These are phyloP conservation scores for Agrypnus murinus DNA, from an alignment of 2,888 invertebrate species.

Conservation along the genomic window DNA sequence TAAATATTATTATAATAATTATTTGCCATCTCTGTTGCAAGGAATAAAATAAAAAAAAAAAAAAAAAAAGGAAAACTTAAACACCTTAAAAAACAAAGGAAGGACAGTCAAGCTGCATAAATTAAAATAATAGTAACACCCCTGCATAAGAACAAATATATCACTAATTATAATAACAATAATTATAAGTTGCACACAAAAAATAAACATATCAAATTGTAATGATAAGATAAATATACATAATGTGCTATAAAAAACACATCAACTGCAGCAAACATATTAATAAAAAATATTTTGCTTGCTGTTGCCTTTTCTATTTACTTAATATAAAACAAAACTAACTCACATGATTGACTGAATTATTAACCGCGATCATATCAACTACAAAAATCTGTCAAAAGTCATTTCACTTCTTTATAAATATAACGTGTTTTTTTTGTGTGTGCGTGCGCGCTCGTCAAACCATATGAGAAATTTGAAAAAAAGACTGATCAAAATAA, in stretches of 20 bases:
- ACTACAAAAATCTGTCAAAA: slow-evolving; percentile 1
- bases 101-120: slow-evolving; percentile 47
- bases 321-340: slow-evolving; percentile 57
- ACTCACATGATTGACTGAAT: slow-evolving; percentile 39
- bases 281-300: slow-evolving; percentile 54
- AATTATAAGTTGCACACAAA: slow-evolving; percentile 67
- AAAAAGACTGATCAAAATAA: slow-evolving; percentile 51
- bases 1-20: not conserved
- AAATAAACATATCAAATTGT: slow-evolving; percentile 65
- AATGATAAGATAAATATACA: slow-evolving; percentile 62
- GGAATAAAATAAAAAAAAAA: not conserved
- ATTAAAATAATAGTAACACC: slow-evolving; percentile 64
- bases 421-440: too few relatives aligned
- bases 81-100: too few relatives aligned
- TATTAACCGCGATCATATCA: not conserved
- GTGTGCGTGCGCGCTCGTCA: slow-evolving; percentile 29
- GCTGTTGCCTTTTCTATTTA: slow-evolving; percentile 54
- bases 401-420: slow-evolving; percentile 18
- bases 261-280: slow-evolving; percentile 59
- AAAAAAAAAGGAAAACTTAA: slow-evolving; percentile 17
- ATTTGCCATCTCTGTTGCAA: slow-evolving; percentile 45
- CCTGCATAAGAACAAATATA: slow-evolving; percentile 62
- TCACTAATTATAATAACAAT: slow-evolving; percentile 54
- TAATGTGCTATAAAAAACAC: slow-evolving; percentile 64
- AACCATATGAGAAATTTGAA: slow-evolving; percentile 45